Percentiles rank a stretch among this genome's conserved stretches.
phyloP scores from a whole-genome alignment of 23 tunicate genomes.

The Diplosoma virens region DNA sequence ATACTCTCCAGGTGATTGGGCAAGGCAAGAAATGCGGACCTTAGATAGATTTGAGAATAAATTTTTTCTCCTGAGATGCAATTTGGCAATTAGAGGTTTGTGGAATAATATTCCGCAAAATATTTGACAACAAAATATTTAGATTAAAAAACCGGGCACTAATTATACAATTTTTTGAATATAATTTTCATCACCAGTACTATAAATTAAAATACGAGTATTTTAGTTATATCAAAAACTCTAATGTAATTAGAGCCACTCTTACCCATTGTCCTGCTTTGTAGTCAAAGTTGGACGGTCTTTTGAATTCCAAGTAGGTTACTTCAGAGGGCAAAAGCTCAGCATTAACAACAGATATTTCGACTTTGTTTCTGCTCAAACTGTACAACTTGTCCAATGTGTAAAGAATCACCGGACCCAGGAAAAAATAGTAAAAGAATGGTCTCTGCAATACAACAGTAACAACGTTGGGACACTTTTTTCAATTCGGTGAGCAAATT shows the following conservation, averaged over 20 bases:
- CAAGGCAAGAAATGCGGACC: constrained; percentile 84
- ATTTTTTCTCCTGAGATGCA: no score
- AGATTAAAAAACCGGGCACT: no score
- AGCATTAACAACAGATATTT: constrained; percentile 72
- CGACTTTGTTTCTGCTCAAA: constrained; percentile 60
- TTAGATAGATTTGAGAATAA: no score
- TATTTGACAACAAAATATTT: no score
- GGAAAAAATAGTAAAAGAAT: constrained; percentile 77
- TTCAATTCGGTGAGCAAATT: no score
- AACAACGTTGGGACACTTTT: background rate
- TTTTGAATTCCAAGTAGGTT: constrained; percentile 73
- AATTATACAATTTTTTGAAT: no score
- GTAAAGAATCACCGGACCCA: constrained; percentile 81
- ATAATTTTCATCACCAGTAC: no score
- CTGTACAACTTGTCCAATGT: constrained; percentile 82
- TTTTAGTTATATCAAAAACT: background rate
- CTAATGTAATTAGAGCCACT: background rate
- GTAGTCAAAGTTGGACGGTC: constrained; percentile 74
- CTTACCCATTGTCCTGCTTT: constrained; percentile 95
- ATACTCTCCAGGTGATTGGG: constrained; percentile 81
- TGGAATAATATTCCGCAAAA: no score
- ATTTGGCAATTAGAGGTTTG: no score
- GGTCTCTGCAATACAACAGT: constrained; percentile 58
- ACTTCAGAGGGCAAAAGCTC: constrained; percentile 83
- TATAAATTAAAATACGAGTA: background rate